phyloP scores from a whole-genome alignment of 1,140 invertebrate genomes.

The Ctenoplectra terminalis region DNA sequence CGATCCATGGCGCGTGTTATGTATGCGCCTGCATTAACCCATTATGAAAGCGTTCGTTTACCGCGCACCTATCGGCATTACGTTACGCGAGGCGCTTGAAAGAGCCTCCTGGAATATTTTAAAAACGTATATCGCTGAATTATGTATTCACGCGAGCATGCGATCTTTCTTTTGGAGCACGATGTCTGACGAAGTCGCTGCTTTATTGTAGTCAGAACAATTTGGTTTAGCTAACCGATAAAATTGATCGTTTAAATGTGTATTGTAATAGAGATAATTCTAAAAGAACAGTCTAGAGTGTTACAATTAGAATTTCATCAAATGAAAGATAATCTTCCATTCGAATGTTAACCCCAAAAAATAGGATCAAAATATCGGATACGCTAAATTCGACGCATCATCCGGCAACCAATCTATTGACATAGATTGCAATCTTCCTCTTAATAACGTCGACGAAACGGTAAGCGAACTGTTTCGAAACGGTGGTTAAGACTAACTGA shows the following conservation, averaged over 20 bases:
- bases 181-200: neutral
- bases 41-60: slow-evolving; percentile 50
- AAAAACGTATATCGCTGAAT: neutral
- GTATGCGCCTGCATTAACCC: slow-evolving; percentile 16
- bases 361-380: neutral
- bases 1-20: neutral
- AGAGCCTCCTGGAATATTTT: neutral
- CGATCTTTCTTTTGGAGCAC: neutral
- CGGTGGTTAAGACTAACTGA: slow-evolving; percentile 13
- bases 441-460: slow-evolving; percentile 17
- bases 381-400: neutral
- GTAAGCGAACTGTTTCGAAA: neutral
- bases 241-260: neutral
- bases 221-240: neutral
- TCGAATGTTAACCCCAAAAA: too few relatives aligned
- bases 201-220: neutral
- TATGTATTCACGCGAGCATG: neutral
- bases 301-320: too few relatives aligned
- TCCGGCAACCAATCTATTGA: too few relatives aligned
- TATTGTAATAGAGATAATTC: neutral
- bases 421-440: neutral
- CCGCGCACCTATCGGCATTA: slow-evolving; percentile 20
- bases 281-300: too few relatives aligned
- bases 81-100: slow-evolving; percentile 28
- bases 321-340: too few relatives aligned